Evolutionary conservation across 2,113 vertebrate genomes (phyloP), one percentile per base, ranked within the genome.

Genomic region (Hucho hucho): DNA sequence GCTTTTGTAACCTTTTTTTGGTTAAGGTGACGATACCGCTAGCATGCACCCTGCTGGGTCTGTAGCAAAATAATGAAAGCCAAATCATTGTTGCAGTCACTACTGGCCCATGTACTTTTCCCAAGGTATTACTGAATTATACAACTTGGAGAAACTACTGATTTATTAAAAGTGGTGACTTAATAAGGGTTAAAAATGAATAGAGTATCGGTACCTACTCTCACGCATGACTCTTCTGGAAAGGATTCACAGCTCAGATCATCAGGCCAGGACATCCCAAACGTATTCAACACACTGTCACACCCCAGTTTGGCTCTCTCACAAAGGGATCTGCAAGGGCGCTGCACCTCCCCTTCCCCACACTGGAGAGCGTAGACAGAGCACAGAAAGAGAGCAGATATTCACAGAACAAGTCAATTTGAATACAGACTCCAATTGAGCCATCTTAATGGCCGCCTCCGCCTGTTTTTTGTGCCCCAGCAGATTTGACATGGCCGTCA

Each of bases 261-360:
- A 0, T 64, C 13, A 0, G 90, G 90, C 90, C 90, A 91, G 3
- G 73, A 76, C 9, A 90, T 46, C 0, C 83, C 89, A 14, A 84
- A 82, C 3, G 14, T 78, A 16, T 0, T n/a, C 70, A 90, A 88
- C 26, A 79, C 4, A 0, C 24, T 6, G 49, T 88, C 87, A 14
- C 88, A 91, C 78, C 79, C 74, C 18, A 3, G 28, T 26, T 13
- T 84, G 75, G 88, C 86, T 20, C 59, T 69, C 75, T 88, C 70
- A 5, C 90, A 91, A 73, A 90, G 76, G 0, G 85, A 83, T 81
- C 84, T 86, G 87, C 90, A 91, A 46, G 90, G 90, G 26, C 67
- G 56, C 80, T 77, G 77, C 67, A 47, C 75, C 29, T 73, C 80
- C 28, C 87, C 90, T 0, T 59, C 79, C 59, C 71, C 75, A 14